Evolutionary conservation across 2,797 vertebrate genomes (phyloP).

Genomic region (Morus bassanus): DNA sequence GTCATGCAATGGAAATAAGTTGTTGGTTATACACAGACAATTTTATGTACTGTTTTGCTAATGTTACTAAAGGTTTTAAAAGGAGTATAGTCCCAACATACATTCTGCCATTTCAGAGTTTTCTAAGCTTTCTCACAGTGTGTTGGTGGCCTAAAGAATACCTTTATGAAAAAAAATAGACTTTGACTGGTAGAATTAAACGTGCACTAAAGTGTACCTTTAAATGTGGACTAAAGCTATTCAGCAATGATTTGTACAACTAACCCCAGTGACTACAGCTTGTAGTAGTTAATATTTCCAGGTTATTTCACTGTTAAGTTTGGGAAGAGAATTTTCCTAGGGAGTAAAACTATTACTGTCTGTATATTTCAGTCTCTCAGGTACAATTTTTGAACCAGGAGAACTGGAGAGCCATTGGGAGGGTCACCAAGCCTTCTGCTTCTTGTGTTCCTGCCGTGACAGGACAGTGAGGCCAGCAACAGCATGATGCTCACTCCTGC

Average conservation of each 20-base stretch:
- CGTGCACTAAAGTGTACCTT: background rate
- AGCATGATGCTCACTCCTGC: accelerated
- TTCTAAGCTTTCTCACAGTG: background rate
- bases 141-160: background rate
- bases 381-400: background rate
- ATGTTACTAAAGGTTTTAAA: background rate
- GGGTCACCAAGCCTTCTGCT: background rate
- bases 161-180: background rate
- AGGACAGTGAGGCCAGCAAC: no score
- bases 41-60: background rate
- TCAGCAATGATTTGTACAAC: background rate
- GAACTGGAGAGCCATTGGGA: background rate
- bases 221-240: background rate
- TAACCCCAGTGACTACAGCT: background rate
- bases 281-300: background rate
- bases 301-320: background rate
- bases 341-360: background rate
- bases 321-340: background rate
- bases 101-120: background rate
- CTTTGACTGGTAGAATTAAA: background rate
- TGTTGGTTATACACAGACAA: background rate
- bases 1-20: background rate
- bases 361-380: background rate
- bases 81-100: background rate
- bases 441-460: accelerated